A percentile compares a stretch with the other conserved stretches of the same genome.
These are phyloP conservation scores for Mesorhabditis sp. DNA, from an alignment of 2,888 invertebrate species.

Conservation along the genomic window DNA sequence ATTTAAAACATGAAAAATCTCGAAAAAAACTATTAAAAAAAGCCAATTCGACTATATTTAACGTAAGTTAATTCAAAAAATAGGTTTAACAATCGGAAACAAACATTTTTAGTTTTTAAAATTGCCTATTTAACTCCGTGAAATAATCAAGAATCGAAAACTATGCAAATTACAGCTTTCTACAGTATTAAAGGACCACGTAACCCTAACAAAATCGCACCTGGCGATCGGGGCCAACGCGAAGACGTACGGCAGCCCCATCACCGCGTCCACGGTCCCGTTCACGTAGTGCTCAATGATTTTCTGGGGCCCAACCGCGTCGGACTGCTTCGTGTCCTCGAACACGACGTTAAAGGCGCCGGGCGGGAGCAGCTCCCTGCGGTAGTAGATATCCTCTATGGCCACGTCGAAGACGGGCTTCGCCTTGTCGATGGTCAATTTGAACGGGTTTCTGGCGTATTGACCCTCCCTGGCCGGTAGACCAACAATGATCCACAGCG, in stretches of 20 bases:
- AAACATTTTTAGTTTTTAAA: too few species aligned
- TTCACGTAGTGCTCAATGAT: constrained; percentile 52
- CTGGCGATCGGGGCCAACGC: constrained; percentile 77
- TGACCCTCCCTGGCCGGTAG: constrained; percentile 42
- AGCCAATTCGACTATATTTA: too few species aligned
- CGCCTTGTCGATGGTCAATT: constrained; percentile 44
- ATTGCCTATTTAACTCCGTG: too few species aligned
- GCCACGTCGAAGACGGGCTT: constrained; percentile 56
- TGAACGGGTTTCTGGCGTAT: constrained; percentile 46
- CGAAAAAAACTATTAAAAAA: too few species aligned
- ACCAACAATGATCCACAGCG: constrained; percentile 52
- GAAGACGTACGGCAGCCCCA: constrained; percentile 84
- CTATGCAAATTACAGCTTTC: too few species aligned
- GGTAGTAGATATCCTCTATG: constrained; percentile 44
- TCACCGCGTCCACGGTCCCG: constrained; percentile 71
- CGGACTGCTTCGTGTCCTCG: constrained; percentile 48
- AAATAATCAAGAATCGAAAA: too few species aligned
- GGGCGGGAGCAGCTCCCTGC: constrained; percentile 27
- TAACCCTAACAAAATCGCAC: too few species aligned
- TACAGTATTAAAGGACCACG: too few species aligned
- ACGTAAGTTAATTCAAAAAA: too few species aligned
- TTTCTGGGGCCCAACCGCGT: constrained; percentile 52
- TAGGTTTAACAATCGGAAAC: too few species aligned
- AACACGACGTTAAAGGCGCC: constrained; percentile 37
- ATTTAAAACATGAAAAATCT: too few species aligned